These are phyloP conservation scores for cat (Felis catus) DNA, from an alignment of 2,113 vertebrate genomes.

Conservation along the genomic window F.catus_Fca126_mat1.0 CM031420.1:55872501-55873000, in stretches of 20 bases:
- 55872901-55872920: not conserved
- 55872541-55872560: not conserved
- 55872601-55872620: not conserved
- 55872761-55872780: not conserved
- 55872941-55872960: not conserved
- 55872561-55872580: not conserved
- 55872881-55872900: constrained; percentile 9
- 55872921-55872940: not conserved
- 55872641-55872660: not conserved
- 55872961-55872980: constrained; percentile 1
- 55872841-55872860: not conserved
- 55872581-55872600: not conserved
- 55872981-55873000: not conserved
- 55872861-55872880: not conserved
- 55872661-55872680: not conserved
- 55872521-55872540: not conserved
- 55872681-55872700: not conserved
- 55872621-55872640: not conserved
- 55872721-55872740: not conserved
- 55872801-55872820: not conserved
- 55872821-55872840: not conserved
- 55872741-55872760: not conserved
- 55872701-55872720: not conserved
- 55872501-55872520: not conserved
- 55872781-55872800: not conserved